Base-by-base conservation (phyloP, 2,113 vertebrate genomes). In the Amphilophus citrinellus region DNA sequence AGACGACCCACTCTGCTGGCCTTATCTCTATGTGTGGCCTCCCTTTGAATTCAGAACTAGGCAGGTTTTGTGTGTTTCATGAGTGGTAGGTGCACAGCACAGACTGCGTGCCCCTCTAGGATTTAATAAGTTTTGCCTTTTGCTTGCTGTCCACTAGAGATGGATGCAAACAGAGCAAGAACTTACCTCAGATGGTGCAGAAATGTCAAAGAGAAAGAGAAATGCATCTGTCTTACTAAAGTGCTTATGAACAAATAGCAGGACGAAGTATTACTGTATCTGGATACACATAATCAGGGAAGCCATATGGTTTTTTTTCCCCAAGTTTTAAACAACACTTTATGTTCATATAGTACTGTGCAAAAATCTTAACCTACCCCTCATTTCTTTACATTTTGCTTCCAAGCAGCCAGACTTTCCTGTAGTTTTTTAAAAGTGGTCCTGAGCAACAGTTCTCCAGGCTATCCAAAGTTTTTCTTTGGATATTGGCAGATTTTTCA, bases 1-100 rank as follows among this genome's bases (percentile, higher is more conserved):
- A 80, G 20, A 86, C 53, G 10, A 84, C 61, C 18, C 80, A 80
- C 35, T 73, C 30, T 27, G 78, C 60, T 53, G 65, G 63, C 77
- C 50, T 78, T 50, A 58, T 80, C 83, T 65, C 42, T 63, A 53
- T 57, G 57, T 44, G 47, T 22, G 65, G 35, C 17, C 53, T 76
- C 35, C 7, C 30, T 81, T 76, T 87, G 24, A 76, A 47, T 59
- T 59, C 6, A 15, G 15, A 22, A 27, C 18, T 76, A n/a, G 17
- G 27, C 44, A 73, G 66, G 66, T 73, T 73, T 27, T n/a, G 47
- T 32, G 66, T 53, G 27, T 44, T 53, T 73, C 44, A 73, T 53
- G 47, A 53, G 53, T n/a, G 68, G 47, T 73, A 35, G 32, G 68
- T 32, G 80, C 10, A 27, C 27, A 44, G 37, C 20, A 44, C 58